phyloP scores from a whole-genome alignment of 92 coral and sea anemone genomes.

The Micromussa lordhowensis region DNA sequence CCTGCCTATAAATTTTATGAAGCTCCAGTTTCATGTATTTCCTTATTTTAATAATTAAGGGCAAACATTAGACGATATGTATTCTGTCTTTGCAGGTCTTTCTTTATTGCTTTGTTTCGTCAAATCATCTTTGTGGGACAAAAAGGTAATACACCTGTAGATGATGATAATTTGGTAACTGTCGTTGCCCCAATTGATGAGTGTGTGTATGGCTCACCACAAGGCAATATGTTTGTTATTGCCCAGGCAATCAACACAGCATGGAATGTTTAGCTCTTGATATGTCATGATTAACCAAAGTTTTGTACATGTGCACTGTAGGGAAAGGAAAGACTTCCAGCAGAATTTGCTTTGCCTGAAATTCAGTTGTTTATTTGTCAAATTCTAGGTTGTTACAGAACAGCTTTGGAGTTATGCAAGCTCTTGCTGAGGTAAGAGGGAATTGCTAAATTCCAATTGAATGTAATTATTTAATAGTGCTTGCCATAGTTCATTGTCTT shows the following conservation, averaged over 20 bases:
- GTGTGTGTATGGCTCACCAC: neutral
- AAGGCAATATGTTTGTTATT: too few relatives aligned
- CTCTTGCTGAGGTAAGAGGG: constrained; percentile 77
- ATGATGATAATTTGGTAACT: neutral
- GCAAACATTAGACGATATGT: neutral
- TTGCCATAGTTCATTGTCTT: too few relatives aligned
- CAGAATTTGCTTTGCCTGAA: neutral
- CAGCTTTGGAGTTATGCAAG: constrained; percentile 92
- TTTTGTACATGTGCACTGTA: neutral
- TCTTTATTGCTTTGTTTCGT: constrained; percentile 92
- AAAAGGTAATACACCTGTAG: constrained; percentile 68
- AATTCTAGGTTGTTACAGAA: constrained; percentile 89
- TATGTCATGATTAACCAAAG: neutral
- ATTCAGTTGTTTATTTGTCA: too few relatives aligned
- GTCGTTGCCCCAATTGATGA: neutral
- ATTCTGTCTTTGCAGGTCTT: constrained; percentile 66
- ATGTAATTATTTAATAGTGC: too few relatives aligned
- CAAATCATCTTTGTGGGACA: constrained; percentile 92
- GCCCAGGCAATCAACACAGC: neutral
- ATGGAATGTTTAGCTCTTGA: neutral
- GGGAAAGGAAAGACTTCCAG: neutral
- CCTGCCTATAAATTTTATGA: too few relatives aligned
- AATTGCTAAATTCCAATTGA: too few relatives aligned
- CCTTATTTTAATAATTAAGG: neutral
- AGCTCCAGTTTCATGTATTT: neutral